These are phyloP conservation scores for cat (Felis catus) DNA, from an alignment of 2,113 vertebrate genomes.

Conservation along the genomic window F.catus_Fca126_mat1.0 CM031416.1:28203501-28204000, in stretches of 20 bases:
- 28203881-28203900: slow-evolving; percentile 69
- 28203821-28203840: neutral
- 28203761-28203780: neutral
- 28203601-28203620: neutral
- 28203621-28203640: neutral
- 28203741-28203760: neutral
- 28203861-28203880: slow-evolving; percentile 3
- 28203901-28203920: slow-evolving; percentile 75
- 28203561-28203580: neutral
- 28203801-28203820: slow-evolving; percentile 14
- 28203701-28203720: neutral
- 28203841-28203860: neutral
- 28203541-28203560: neutral
- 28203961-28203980: slow-evolving; percentile 72
- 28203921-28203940: slow-evolving; percentile 79
- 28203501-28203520: neutral
- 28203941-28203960: slow-evolving; percentile 70
- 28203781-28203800: neutral
- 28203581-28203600: neutral
- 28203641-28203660: neutral
- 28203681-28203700: neutral
- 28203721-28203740: neutral
- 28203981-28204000: slow-evolving; percentile 62
- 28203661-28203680: neutral
- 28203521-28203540: neutral